Base-by-base conservation (phyloP, 2,797 vertebrate genomes). In the Schizopygopsis pylzovi region DNA sequence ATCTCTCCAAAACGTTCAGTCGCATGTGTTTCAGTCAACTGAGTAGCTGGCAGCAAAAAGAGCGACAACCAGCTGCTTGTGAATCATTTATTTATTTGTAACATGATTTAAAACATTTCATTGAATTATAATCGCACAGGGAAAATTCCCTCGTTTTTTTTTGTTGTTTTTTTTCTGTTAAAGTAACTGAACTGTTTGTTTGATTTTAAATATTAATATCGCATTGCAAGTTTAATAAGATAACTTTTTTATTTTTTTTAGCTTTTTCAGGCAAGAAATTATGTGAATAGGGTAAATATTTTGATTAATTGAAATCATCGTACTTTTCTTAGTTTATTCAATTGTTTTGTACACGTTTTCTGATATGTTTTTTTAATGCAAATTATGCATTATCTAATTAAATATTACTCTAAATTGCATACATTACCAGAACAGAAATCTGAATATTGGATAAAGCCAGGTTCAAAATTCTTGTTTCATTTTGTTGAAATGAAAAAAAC, bases 1-100 rank as follows among this genome's bases (percentile, higher is more conserved):
- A 63, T 85, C 84, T 49, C 28, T 25, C 20, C 13, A 16, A 79
- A 80, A 85, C 77, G n/a, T 79, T 70, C 59, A n/a, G 41, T 13
- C 4, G 3, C 12, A 5, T 43, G 59, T 22, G 72, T 77, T 77
- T 67, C 9, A 4, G 33, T 20, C 28, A 37, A 11, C 6, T 4
- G 22, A 41, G 10, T 13, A 71, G 33, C 80, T 25, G 20, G 16
- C 56, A 43, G 59, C 25, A 8, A 52, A 52, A 22, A 47, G 28
- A 70, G 65, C 20, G 7, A 28, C n/a, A 33, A 28, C 9, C 37
- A 4, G n/a, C n/a, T 72, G 33, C 12, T 56, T 81, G 4, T 41
- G 20, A 70, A 39, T 54, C 65, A 11, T 77, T 77, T 77, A 20
- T 77, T 59, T 78, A 78, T 41, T 78, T 41, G 37, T 8, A 41